These are phyloP conservation scores for Ascidia mentula DNA, from an alignment of 23 tunicate species.

Conservation along the genomic window DNA sequence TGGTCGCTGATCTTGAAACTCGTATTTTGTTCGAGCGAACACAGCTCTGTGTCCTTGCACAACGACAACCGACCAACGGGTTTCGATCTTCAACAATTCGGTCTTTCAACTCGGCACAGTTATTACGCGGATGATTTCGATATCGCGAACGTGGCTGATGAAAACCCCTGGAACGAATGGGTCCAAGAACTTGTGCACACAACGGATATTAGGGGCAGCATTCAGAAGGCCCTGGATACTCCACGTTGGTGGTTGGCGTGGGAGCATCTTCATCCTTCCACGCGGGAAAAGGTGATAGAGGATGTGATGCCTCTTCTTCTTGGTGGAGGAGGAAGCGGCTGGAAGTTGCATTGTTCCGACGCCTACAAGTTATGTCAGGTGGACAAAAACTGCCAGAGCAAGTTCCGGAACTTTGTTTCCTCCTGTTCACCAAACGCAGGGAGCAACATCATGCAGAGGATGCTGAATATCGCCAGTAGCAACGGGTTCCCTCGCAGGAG, in stretches of 20 bases:
- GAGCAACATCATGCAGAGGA: not conserved
- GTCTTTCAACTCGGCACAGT: not conserved
- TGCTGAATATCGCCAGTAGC: not conserved
- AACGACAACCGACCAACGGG: not conserved
- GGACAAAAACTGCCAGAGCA: conserved; percentile 61
- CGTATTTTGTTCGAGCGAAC: not conserved
- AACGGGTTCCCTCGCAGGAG: not conserved
- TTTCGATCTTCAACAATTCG: not conserved
- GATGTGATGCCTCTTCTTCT: conserved; percentile 34
- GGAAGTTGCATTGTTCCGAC: conserved; percentile 60
- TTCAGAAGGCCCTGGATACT: conserved; percentile 19
- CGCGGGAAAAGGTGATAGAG: conserved; percentile 34
- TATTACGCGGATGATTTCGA: not conserved
- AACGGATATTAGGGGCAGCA: conserved; percentile 14
- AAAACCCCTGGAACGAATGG: not conserved
- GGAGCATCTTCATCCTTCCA: conserved; percentile 39
- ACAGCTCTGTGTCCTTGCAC: not conserved
- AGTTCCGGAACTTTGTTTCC: conserved; percentile 50
- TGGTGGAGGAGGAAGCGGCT: not conserved
- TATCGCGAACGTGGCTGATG: not conserved
- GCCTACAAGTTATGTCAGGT: conserved; percentile 56
- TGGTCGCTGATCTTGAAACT: not conserved
- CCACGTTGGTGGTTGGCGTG: conserved; percentile 46
- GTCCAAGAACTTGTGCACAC: not conserved
- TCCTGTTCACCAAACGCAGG: conserved; percentile 34